Evolutionary conservation across 2,797 vertebrate species (phyloP), one percentile per base, ranked within the genome.

Genomic region (Sebastes minor): DNA sequence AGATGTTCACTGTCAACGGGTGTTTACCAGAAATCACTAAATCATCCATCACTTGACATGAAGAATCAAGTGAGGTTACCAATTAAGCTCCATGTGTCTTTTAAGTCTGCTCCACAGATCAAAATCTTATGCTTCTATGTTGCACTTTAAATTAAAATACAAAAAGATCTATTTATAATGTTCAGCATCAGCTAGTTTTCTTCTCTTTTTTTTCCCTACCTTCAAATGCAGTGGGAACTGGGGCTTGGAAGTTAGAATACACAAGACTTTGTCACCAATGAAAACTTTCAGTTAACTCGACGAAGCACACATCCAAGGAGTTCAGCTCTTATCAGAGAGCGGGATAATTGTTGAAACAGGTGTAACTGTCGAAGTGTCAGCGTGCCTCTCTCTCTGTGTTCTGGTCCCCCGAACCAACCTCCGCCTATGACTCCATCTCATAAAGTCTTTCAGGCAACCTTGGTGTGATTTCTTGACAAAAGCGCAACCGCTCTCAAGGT

Each of bases 371-470:
- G 89, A 93, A 75, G 89, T 93, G 89, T 92, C 91, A 88, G 83
- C 79, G 81, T 27, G 89, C 87, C 72, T 87, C 89, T 82, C 72
- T 87, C 89, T 86, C 79, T 93, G 88, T 88, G 86, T 92, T 95
- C 91, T 88, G 91, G 92, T 94, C 91, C 93, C 42, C 90, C 63
- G 60, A 94, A 91, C 91, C 91, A 91, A 91, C 93, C 93, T 93
- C 92, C 89, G 89, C 89, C 92, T 90, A 87, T 93, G 88, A 90
- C 92, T 95, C 91, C 91, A 76, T 87, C 90, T 92, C 91, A 76
- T 86, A 90, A 52, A 93, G 93, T 93, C 95, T 96, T 95, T 95
- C 94, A 96, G 92, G 94, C 95, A 94, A 95, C 95, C 95, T 96
- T 95, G 95, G 93, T 95, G 92, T 93, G 92, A 95, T 95, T 94